Evolutionary conservation across 2,113 vertebrate species (phyloP), one percentile per base, ranked within the genome.

Genomic region (Urocitellus parryii): DNA sequence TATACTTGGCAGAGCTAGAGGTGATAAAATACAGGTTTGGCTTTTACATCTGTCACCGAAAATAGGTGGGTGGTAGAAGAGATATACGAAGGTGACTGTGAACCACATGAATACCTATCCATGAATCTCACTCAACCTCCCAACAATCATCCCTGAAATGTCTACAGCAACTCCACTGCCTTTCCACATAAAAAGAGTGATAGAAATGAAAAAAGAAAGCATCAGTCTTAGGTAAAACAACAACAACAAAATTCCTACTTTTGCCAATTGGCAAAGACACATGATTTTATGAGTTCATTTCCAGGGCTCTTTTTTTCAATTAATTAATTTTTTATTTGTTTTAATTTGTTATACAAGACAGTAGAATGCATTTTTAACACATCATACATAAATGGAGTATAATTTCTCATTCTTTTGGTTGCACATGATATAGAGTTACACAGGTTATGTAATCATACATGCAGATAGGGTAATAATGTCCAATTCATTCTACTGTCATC

Each of bases 251-350:
- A 80, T 22, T 58, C 20, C 79, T 53, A 63, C 27, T 86, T 91
- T 80, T 81, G 14, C 17, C 73, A 63, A 74, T 79, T 72, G 78
- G 34, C 27, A 73, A 85, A 78, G 88, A 87, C 37, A 34, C 24
- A 0, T 67, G 16, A 67, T n/a, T 12, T 65, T 81, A 11, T 76
- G 20, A 53, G 56, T 73, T 76, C 68, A 82, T 56, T 81, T 29
- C 29, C 45, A 53, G 91, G 85, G 32, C 24, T 83, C 37, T 84
- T 53, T 53, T 53, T 53, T 53, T 17, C 14, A 14, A 53, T 53
- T 53, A 53, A 53, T 16, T 53, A 17, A 53, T 16, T 53, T 53
- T 53, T 53, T 53, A 53, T 53, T 53, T 53, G 51, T 53, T 53
- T 14, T 53, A 53, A 53, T 53, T 53, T 17, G 51, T 53, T 17